Evolutionary conservation across 2,113 vertebrate genomes (phyloP).

Genomic region (Cercopithecus mona): DNA sequence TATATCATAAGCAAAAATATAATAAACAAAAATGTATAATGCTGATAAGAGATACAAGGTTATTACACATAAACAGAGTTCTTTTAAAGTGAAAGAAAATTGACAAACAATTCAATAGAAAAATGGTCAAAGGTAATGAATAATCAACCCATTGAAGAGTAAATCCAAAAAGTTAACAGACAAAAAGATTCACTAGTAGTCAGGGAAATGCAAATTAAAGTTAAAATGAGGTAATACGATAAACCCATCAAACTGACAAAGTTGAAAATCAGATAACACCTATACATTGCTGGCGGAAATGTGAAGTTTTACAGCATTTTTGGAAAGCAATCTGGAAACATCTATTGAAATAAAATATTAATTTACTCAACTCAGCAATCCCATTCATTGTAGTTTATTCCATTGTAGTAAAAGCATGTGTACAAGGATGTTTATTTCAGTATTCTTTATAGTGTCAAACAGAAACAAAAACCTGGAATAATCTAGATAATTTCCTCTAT

Average conservation of each 20-base stretch:
- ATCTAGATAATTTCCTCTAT: background rate
- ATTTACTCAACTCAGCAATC: constrained; percentile 1
- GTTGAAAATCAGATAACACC: background rate
- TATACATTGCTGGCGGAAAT: constrained; percentile 10
- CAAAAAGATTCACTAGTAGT: background rate
- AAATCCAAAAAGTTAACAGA: background rate
- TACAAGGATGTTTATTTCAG: background rate
- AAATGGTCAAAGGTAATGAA: background rate
- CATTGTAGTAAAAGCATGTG: background rate
- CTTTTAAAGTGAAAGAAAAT: constrained; percentile 18
- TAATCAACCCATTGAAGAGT: background rate
- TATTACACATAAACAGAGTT: background rate
- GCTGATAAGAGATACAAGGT: background rate
- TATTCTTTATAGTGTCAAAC: background rate
- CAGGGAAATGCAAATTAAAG: background rate
- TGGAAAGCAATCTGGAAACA: constrained; percentile 35
- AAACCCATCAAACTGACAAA: background rate
- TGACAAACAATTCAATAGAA: background rate
- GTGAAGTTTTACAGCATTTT: background rate
- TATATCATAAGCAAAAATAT: background rate
- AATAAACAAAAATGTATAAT: background rate
- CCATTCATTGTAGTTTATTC: background rate
- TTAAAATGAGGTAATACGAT: background rate
- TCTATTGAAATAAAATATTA: constrained; percentile 29
- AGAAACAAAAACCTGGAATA: background rate